Percentiles rank a stretch among this genome's conserved stretches.
These are phyloP conservation scores for Bombyx mori DNA, from an alignment of 1,140 invertebrate genomes.

Conservation along the genomic window ASM3026992v2 NC_085129.1:14697001-14697500, in stretches of 20 bases:
- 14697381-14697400: too few relatives aligned
- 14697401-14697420: too few relatives aligned
- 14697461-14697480: too few relatives aligned
- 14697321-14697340: too few relatives aligned
- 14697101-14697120: conserved; percentile 94
- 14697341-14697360: too few relatives aligned
- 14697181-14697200: conserved; percentile 94
- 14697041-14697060: conserved; percentile 94
- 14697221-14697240: conserved; percentile 83
- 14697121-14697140: conserved; percentile 83
- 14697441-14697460: too few relatives aligned
- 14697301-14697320: too few relatives aligned
- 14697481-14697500: too few relatives aligned
- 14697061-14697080: conserved; percentile 88
- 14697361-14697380: too few relatives aligned
- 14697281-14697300: too few relatives aligned
- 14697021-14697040: conserved; percentile 88
- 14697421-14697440: too few relatives aligned
- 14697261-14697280: too few relatives aligned
- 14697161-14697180: conserved; percentile 84
- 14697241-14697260: conserved; percentile 26
- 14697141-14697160: conserved; percentile 87
- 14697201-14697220: conserved; percentile 94
- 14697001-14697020: conserved; percentile 93
- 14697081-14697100: conserved; percentile 87